These are phyloP conservation scores for Malacoctenus gilli DNA, from an alignment of 2,797 vertebrate species.

Conservation along the genomic window DNA sequence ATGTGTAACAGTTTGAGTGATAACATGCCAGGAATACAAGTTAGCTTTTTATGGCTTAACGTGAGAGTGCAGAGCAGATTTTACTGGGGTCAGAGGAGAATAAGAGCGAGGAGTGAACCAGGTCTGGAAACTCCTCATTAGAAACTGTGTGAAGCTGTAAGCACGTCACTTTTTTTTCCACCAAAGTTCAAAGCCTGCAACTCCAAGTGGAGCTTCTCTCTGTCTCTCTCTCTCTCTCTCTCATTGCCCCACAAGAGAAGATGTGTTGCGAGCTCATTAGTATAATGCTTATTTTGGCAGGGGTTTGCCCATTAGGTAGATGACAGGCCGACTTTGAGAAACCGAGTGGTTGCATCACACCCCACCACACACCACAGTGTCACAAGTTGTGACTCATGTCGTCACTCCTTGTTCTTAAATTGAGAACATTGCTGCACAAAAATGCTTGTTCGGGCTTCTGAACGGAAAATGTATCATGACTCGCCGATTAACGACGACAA, in stretches of 20 bases:
- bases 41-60: slow-evolving; percentile 37
- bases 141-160: slow-evolving; percentile 10
- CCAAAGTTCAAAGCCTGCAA: slow-evolving; percentile 2
- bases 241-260: slow-evolving; percentile 9
- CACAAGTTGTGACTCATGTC: slow-evolving; percentile 11
- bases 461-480: too few relatives aligned
- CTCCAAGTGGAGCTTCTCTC: slow-evolving; percentile 17
- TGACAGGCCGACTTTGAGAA: slow-evolving; percentile 15
- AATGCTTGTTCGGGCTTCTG: too few relatives aligned
- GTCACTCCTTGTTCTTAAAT: slow-evolving; percentile 4
- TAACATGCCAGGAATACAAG: slow-evolving; percentile 41
- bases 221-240: background rate
- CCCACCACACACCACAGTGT: slow-evolving; percentile 14
- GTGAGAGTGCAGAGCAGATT: slow-evolving; percentile 30
- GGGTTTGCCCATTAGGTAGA: slow-evolving; percentile 16
- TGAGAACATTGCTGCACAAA: background rate
- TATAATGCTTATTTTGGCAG: slow-evolving; percentile 48
- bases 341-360: slow-evolving; percentile 33
- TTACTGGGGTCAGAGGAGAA: slow-evolving; percentile 8
- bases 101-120: background rate
- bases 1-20: slow-evolving; percentile 50
- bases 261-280: slow-evolving; percentile 39
- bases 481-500: background rate
- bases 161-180: background rate
- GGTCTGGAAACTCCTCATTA: slow-evolving; percentile 31